Conservation (phyloP, 2,113 vertebrate species). For the Electrona antarctica region DNA sequence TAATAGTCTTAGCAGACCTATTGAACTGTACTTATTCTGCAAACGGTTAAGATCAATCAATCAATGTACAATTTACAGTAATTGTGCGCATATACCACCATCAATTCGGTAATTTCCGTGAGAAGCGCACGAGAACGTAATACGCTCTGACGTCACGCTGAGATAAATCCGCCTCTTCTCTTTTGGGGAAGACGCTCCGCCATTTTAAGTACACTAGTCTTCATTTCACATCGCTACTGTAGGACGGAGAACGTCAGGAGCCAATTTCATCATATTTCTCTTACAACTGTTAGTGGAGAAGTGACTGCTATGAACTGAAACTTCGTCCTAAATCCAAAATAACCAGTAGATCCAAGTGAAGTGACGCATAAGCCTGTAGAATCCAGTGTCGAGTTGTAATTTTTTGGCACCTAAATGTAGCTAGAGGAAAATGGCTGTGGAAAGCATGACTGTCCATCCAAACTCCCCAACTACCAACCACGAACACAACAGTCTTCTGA, state of each 20-base stretch:
- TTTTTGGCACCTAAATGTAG: slow-evolving; percentile 85
- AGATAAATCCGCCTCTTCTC: slow-evolving; percentile 54
- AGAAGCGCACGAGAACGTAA: slow-evolving; percentile 2
- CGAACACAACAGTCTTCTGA: slow-evolving; percentile 88
- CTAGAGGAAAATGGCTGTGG: slow-evolving; percentile 89
- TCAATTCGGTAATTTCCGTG: slow-evolving; percentile 36
- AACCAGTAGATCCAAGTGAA: slow-evolving; percentile 84
- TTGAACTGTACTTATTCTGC: no score
- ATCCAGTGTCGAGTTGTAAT: slow-evolving; percentile 79
- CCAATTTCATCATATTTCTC: slow-evolving; percentile 82
- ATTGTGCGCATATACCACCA: no score
- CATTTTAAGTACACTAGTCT: slow-evolving; percentile 84
- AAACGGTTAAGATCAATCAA: no score
- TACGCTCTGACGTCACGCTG: slow-evolving; percentile 44
- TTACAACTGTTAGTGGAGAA: slow-evolving; percentile 83
- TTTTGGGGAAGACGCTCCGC: slow-evolving; percentile 73
- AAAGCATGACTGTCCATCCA: slow-evolving; percentile 92
- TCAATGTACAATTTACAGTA: no score
- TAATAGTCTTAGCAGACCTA: no score
- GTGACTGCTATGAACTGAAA: slow-evolving; percentile 84
- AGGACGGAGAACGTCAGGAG: slow-evolving; percentile 85
- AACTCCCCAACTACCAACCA: slow-evolving; percentile 89
- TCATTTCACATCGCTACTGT: slow-evolving; percentile 84
- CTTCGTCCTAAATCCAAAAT: slow-evolving; percentile 78
- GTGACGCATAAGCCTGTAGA: slow-evolving; percentile 85